Conservation (phyloP, 2,797 vertebrate species). For the Myiotriccus ornatus region DNA sequence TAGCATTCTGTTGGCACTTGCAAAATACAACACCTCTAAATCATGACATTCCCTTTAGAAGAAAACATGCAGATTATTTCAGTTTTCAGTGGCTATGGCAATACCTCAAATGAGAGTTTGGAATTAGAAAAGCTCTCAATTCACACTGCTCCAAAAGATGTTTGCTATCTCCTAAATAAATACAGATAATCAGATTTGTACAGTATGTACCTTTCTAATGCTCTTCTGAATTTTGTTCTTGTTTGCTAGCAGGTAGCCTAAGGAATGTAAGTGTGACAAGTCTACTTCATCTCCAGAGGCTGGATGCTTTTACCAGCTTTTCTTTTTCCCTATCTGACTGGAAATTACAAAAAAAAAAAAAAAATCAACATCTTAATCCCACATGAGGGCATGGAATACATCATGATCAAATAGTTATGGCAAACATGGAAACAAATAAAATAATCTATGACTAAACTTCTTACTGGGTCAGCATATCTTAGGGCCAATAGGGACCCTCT, state of each 20-base stretch:
- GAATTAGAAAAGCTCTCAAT: background rate
- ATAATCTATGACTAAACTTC: background rate
- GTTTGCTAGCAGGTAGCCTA: constrained; percentile 30
- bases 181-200: constrained; percentile 29
- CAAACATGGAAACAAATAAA: background rate
- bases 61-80: constrained; percentile 14
- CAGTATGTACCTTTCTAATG: background rate
- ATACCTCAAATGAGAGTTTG: constrained; percentile 16
- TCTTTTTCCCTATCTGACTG: background rate
- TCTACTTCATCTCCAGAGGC: background rate
- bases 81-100: constrained; percentile 2
- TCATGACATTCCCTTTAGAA: constrained; percentile 21
- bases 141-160: constrained; percentile 21
- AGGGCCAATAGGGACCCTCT: background rate
- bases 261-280: background rate
- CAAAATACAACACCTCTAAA: constrained; percentile 11
- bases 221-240: background rate
- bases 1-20: background rate
- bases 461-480: background rate
- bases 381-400: background rate
- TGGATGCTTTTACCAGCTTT: background rate
- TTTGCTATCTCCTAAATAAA: constrained; percentile 50
- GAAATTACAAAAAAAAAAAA: background rate
- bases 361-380: background rate
- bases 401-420: background rate